phyloP scores from a whole-genome alignment of 1,140 invertebrate species.

The Heliconius melpomene region DNA sequence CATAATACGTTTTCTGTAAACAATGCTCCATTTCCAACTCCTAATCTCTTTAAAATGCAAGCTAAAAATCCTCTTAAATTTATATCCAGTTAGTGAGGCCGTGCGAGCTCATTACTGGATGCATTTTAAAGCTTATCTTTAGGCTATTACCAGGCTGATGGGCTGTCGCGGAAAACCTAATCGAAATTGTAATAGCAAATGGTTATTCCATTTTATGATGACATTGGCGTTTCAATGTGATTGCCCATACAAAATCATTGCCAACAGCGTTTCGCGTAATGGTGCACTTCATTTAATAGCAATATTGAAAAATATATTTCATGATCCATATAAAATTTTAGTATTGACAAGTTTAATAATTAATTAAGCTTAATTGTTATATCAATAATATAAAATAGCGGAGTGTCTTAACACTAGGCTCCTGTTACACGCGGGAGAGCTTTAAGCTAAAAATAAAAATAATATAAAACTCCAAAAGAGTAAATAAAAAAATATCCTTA shows the following conservation, averaged over 20 bases:
- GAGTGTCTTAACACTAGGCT: too few species aligned
- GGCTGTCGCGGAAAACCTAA: conserved; percentile 41
- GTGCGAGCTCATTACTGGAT: conserved; percentile 48
- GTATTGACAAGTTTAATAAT: not conserved
- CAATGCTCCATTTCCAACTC: conserved; percentile 15
- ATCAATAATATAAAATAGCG: too few species aligned
- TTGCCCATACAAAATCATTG: conserved; percentile 1
- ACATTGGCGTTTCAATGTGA: conserved; percentile 30
- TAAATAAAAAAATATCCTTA: too few species aligned
- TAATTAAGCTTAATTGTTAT: not conserved
- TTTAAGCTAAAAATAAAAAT: too few species aligned
- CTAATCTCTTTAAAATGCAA: conserved; percentile 43
- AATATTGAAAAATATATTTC: not conserved
- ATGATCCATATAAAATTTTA: not conserved
- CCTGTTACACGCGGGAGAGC: too few species aligned
- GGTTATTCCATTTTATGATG: conserved; percentile 38
- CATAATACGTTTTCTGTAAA: conserved; percentile 9
- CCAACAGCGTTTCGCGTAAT: conserved; percentile 2
- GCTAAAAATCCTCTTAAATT: conserved; percentile 50
- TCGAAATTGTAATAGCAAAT: conserved; percentile 32
- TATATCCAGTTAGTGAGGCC: conserved; percentile 47
- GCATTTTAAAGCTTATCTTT: conserved; percentile 52
- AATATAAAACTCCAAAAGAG: too few species aligned
- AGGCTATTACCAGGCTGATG: conserved; percentile 45
- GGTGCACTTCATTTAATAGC: not conserved